A percentile compares a stretch with the other conserved stretches of the same genome.
phyloP scores from a whole-genome alignment of 2,888 invertebrate species.

The Rhabditophanes sp. region DNA sequence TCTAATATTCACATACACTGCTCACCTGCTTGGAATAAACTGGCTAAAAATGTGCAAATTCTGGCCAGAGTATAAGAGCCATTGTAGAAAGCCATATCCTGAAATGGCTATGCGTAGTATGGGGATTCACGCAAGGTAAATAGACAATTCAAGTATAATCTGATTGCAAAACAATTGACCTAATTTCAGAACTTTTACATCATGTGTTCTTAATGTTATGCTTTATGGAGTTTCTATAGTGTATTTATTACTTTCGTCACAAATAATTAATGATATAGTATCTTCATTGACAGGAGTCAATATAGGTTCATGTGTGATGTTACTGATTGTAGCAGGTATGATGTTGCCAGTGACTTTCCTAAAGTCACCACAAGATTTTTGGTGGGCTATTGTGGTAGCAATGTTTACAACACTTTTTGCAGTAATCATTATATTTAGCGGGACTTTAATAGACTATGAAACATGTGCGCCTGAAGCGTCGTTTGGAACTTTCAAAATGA shows the following conservation, averaged over 20 bases:
- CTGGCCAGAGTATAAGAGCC: conserved; percentile 23
- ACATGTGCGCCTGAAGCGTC: conserved; percentile 17
- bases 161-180: not conserved
- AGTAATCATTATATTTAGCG: conserved; percentile 29
- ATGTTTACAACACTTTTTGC: conserved; percentile 40
- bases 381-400: conserved; percentile 38
- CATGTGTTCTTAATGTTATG: conserved; percentile 17
- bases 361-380: conserved; percentile 40
- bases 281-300: conserved; percentile 8
- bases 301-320: conserved; percentile 18
- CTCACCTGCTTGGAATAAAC: conserved; percentile 35
- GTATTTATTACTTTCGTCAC: conserved; percentile 35
- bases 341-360: conserved; percentile 38
- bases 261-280: conserved; percentile 31
- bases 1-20: conserved; percentile 37
- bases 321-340: conserved; percentile 19
- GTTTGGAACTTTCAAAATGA: conserved; percentile 15
- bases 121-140: conserved; percentile 18
- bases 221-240: conserved; percentile 39
- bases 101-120: conserved; percentile 39
- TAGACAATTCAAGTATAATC: not conserved
- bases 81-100: conserved; percentile 40
- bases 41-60: conserved; percentile 30
- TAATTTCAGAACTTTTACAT: conserved; percentile 21
- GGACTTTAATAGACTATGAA: conserved; percentile 19